Percentiles rank a stretch among this genome's conserved stretches.
These are phyloP conservation scores for Parelbella ahira DNA, from an alignment of 2,888 invertebrate species.

Conservation along the genomic window DNA sequence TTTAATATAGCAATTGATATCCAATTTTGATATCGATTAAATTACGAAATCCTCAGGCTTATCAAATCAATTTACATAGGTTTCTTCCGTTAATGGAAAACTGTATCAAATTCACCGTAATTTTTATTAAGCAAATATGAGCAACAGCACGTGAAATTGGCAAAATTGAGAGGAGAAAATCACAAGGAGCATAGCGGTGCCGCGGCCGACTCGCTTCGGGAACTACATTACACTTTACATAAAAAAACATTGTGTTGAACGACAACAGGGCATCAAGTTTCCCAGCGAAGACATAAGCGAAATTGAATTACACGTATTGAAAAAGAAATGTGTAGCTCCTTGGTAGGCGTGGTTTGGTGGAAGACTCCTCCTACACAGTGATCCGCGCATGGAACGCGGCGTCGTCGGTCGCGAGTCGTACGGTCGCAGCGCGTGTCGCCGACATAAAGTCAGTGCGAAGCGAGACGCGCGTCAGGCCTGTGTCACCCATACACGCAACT, in stretches of 20 bases:
- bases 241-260: conserved; percentile 80
- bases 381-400: conserved; percentile 69
- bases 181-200: conserved; percentile 52
- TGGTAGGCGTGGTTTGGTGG: conserved; percentile 74
- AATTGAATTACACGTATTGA: conserved; percentile 82
- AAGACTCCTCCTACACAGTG: conserved; percentile 73
- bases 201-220: conserved; percentile 71
- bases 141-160: conserved; percentile 73
- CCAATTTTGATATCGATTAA: too few species aligned
- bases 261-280: conserved; percentile 80
- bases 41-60: too few species aligned
- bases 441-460: conserved; percentile 51
- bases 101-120: conserved; percentile 8
- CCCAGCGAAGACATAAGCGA: conserved; percentile 81
- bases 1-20: too few species aligned
- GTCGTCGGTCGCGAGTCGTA: conserved; percentile 54
- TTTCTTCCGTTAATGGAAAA: background rate
- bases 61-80: too few species aligned
- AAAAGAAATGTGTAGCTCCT: conserved; percentile 81
- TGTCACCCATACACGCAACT: conserved; percentile 52
- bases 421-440: conserved; percentile 43
- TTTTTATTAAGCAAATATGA: conserved; percentile 49
- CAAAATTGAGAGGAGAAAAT: conserved; percentile 61
- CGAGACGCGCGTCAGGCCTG: conserved; percentile 48
- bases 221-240: conserved; percentile 81